Evolutionary conservation across 1,140 invertebrate genomes (phyloP), one percentile per base, ranked within the genome.

Genomic region (Polypedilum vanderplanki): DNA sequence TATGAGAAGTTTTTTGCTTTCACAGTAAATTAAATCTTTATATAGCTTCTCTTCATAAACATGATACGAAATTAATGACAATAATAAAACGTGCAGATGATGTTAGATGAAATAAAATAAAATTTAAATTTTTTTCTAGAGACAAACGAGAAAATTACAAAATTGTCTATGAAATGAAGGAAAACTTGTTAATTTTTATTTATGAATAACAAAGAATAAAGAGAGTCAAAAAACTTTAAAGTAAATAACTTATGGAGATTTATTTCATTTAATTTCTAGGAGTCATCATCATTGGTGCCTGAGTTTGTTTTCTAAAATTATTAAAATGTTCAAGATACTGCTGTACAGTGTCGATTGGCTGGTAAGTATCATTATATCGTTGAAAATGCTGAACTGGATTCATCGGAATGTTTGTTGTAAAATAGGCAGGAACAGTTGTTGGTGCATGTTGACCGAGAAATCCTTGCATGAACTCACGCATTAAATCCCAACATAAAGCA

Each of bases 271-370:
- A 57, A n/a, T 57, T 57, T n/a, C n/a, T 57, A 57, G 46, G 46
- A n/a, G 12, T n/a, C 46, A 57, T 57, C 46, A 57, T 57, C 10
- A 57, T 33, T 5, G 24, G n/a, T 65, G 74, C 64, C 3, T 70
- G 75, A 77, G 64, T 78, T 33, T 80, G 83, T 83, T 97, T 97
- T 73, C 94, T 86, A 79, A 94, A 95, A 74, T 91, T 89, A 77
- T 90, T 93, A 82, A 98, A 98, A 80, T 97, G 93, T 83, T 98
- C 95, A 79, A 98, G 87, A 83, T 98, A 98, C 80, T 98, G 96
- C 77, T 95, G 91, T 74, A 98, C 92, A 0, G 95, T 97, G 81
- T 98, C 95, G 77, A 95, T 90, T 0, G 93, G 93, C 75, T 91
- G 89, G 81, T 96, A 97, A 73, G 95, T 86, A 15, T 96, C 92